Evolutionary conservation across 2,888 invertebrate genomes (phyloP).

Genomic region (Argyra leucocephala): DNA sequence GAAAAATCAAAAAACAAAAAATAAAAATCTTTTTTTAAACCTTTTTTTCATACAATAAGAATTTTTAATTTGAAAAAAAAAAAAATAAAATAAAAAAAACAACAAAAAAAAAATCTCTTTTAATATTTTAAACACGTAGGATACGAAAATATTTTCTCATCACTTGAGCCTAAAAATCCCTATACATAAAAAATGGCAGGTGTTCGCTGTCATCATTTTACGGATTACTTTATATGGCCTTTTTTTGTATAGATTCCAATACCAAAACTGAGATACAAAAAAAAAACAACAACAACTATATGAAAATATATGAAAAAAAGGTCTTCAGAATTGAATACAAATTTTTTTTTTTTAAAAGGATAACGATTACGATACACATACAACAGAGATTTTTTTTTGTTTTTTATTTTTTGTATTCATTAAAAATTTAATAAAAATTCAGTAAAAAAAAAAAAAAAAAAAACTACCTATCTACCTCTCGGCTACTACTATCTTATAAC

Average conservation of each 20-base stretch:
- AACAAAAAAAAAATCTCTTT: not conserved
- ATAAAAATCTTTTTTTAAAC: not conserved
- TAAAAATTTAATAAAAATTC: no score
- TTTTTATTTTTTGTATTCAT: not conserved
- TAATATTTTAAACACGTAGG: not conserved
- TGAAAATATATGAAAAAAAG: not conserved
- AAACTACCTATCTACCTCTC: not conserved
- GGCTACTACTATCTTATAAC: not conserved
- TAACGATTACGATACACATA: not conserved
- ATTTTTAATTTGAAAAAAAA: not conserved
- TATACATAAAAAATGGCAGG: conserved; percentile 11
- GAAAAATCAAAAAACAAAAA: no score
- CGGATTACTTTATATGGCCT: not conserved
- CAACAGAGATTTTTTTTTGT: not conserved
- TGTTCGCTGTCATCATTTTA: conserved; percentile 11
- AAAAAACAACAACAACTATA: not conserved
- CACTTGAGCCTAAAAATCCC: not conserved
- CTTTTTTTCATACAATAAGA: not conserved
- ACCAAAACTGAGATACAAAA: not conserved
- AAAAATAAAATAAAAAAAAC: not conserved
- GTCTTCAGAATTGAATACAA: not conserved
- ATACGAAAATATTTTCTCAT: not conserved
- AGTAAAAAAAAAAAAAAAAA: no score
- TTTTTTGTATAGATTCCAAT: not conserved
- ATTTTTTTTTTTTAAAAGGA: conserved; percentile 1